phyloP scores from a whole-genome alignment of 2,113 vertebrate species.

The Numida meleagris region DNA sequence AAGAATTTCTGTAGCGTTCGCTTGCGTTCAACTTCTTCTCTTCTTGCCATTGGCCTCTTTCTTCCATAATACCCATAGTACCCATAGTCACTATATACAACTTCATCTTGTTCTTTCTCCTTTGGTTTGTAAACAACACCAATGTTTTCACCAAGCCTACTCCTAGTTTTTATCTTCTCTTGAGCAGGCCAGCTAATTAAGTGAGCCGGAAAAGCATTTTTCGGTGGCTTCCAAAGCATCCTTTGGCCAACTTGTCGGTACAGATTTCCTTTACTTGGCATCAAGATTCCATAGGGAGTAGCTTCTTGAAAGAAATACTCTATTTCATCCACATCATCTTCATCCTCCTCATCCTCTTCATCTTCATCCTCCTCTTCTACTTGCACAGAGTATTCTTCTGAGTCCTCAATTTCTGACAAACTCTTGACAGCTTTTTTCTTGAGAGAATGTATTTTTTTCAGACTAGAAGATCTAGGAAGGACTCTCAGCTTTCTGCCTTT shows the following conservation, averaged over 20 bases:
- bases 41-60: conserved; percentile 27
- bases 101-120: conserved; percentile 41
- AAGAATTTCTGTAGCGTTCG: conserved; percentile 12
- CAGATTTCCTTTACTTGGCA: conserved; percentile 19
- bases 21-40: conserved; percentile 45
- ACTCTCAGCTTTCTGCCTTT: conserved; percentile 22
- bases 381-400: conserved; percentile 63
- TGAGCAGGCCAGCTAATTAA: conserved; percentile 61
- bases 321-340: conserved; percentile 21
- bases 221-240: conserved; percentile 64
- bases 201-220: conserved; percentile 35
- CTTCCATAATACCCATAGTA: conserved; percentile 39
- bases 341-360: conserved; percentile 33
- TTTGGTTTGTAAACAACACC: conserved; percentile 36
- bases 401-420: conserved; percentile 68
- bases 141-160: background rate
- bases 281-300: background rate
- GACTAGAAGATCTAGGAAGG: conserved; percentile 32
- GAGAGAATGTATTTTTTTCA: background rate
- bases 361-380: conserved; percentile 60
- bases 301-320: conserved; percentile 58
- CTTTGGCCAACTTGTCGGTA: conserved; percentile 47
- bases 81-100: conserved; percentile 18
- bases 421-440: conserved; percentile 55
- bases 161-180: conserved; percentile 48